These are phyloP conservation scores for Leptinotarsa lineolata DNA, from an alignment of 1,140 invertebrate species.

Conservation along the genomic window DNA sequence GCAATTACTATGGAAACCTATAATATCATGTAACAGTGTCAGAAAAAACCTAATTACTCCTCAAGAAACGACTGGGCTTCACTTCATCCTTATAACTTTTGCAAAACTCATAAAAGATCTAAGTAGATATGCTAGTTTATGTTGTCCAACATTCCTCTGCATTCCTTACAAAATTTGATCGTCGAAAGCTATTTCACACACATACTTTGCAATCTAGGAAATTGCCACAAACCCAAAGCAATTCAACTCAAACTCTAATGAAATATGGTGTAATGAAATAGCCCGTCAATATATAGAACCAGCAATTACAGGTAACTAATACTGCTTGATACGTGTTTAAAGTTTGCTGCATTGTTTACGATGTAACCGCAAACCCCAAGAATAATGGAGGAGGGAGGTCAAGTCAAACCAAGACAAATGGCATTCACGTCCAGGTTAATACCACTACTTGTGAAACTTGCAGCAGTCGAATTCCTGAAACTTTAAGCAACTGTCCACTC, in stretches of 20 bases:
- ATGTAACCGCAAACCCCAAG: slow-evolving; percentile 50
- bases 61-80: no score
- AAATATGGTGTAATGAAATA: slow-evolving; percentile 53
- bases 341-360: slow-evolving; percentile 56
- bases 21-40: no score
- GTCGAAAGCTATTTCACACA: slow-evolving; percentile 17
- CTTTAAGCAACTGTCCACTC: slow-evolving; percentile 44
- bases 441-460: slow-evolving; percentile 52
- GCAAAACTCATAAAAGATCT: no score
- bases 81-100: no score
- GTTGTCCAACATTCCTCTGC: no score
- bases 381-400: slow-evolving; percentile 48
- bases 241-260: slow-evolving; percentile 51
- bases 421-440: slow-evolving; percentile 55
- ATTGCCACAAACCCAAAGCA: slow-evolving; percentile 43
- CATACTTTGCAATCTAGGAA: slow-evolving; percentile 28
- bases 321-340: slow-evolving; percentile 54
- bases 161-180: no score
- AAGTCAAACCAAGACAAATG: slow-evolving; percentile 57
- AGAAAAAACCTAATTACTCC: no score
- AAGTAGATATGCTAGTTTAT: no score
- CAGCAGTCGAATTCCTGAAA: slow-evolving; percentile 50
- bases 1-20: no score
- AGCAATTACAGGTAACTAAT: slow-evolving; percentile 56
- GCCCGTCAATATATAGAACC: slow-evolving; percentile 49